A percentile compares a stretch with the other conserved stretches of the same genome.
These are phyloP conservation scores for Drymodes brunneopygia DNA, from an alignment of 2,113 vertebrate species.

Conservation along the genomic window DNA sequence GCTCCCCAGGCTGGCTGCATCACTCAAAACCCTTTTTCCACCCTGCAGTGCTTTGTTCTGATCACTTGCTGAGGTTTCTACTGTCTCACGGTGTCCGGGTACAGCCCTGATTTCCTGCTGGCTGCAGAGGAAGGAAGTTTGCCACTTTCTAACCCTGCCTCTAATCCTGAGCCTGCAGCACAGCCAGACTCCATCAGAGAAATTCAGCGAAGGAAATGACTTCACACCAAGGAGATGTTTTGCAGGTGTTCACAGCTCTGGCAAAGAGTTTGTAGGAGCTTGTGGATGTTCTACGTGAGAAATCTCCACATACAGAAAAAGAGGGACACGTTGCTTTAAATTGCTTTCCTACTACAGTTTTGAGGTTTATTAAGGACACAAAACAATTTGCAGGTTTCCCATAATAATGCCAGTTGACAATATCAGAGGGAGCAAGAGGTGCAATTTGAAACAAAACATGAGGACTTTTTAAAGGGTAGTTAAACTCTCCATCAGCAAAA, in stretches of 20 bases:
- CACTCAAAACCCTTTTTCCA: not conserved
- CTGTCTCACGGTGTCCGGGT: not conserved
- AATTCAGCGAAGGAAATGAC: not conserved
- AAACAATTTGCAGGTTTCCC: not conserved
- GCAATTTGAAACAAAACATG: not conserved
- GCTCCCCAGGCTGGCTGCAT: not conserved
- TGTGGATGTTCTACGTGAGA: not conserved
- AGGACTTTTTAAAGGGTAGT: not conserved
- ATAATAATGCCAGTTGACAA: not conserved
- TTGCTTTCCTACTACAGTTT: not conserved
- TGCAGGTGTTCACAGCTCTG: slow-evolving; percentile 34
- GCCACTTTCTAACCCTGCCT: not conserved
- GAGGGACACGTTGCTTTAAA: not conserved
- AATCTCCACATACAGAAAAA: not conserved
- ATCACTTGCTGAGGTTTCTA: not conserved
- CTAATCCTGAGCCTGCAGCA: not conserved
- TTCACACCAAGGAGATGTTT: not conserved
- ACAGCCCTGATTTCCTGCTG: not conserved
- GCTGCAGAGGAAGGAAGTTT: not conserved
- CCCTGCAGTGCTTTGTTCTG: not conserved
- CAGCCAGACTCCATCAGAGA: not conserved
- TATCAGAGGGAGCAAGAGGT: not conserved
- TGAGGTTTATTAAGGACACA: slow-evolving; percentile 2
- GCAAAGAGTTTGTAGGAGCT: not conserved
- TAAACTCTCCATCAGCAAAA: not conserved